These are phyloP conservation scores for Coreoperca whiteheadi DNA, from an alignment of 2,113 vertebrate species.

Conservation along the genomic window DNA sequence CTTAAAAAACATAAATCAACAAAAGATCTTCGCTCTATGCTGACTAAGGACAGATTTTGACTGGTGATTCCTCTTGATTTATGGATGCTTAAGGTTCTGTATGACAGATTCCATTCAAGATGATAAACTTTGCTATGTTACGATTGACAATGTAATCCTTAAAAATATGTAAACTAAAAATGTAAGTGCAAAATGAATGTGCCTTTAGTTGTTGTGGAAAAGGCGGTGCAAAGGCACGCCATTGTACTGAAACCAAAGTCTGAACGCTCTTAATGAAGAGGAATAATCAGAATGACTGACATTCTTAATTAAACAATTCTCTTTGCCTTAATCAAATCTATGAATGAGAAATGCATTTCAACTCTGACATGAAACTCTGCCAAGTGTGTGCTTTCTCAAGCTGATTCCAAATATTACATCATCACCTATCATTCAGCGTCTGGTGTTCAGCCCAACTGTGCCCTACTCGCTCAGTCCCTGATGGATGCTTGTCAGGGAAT, in stretches of 20 bases:
- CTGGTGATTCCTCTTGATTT: constrained; percentile 6
- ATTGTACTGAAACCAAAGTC: constrained; percentile 24
- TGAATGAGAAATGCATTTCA: constrained; percentile 70
- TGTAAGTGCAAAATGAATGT: constrained; percentile 10
- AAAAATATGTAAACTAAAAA: not conserved
- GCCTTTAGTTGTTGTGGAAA: constrained; percentile 10
- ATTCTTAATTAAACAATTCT: constrained; percentile 79
- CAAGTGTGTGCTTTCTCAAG: constrained; percentile 45
- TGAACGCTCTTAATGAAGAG: constrained; percentile 58
- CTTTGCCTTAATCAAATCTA: constrained; percentile 77
- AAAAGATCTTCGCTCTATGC: not conserved
- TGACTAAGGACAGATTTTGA: not conserved
- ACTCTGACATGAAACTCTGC: constrained; percentile 64
- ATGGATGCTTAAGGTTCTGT: not conserved
- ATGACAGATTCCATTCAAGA: not conserved
- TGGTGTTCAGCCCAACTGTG: constrained; percentile 37
- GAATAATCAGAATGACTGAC: constrained; percentile 68
- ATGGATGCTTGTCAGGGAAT: constrained; percentile 79
- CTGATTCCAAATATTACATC: constrained; percentile 74
- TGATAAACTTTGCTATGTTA: not conserved
- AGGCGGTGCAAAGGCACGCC: not conserved
- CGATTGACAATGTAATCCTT: not conserved
- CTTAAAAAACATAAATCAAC: constrained; percentile 29
- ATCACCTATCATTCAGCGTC: constrained; percentile 62
- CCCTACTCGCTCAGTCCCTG: constrained; percentile 71